phyloP scores from a whole-genome alignment of 2,888 invertebrate genomes.

The Gortyna flavago region DNA sequence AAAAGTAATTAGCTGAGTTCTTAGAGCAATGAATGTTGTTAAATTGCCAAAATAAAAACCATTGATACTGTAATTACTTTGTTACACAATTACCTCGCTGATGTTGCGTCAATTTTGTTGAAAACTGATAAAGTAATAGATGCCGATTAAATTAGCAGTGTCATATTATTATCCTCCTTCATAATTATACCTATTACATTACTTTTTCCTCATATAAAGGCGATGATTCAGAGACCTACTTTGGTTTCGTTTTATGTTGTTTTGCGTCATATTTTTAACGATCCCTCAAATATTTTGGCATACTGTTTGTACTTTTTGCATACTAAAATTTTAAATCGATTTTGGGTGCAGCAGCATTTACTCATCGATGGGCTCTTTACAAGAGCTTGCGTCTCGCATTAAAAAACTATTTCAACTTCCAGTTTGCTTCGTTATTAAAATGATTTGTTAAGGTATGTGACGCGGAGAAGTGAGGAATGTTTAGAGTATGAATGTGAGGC shows the following conservation, averaged over 20 bases:
- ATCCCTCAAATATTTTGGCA: conserved; percentile 16
- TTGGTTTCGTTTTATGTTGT: neutral
- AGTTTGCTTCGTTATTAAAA: neutral
- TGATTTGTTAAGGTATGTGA: neutral
- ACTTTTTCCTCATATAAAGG: conserved; percentile 40
- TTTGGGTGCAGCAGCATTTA: conserved; percentile 12
- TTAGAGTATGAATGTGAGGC: neutral
- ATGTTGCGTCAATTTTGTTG: neutral
- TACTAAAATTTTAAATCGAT: conserved; percentile 19
- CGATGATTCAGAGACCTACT: conserved; percentile 25
- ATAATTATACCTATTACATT: conserved; percentile 15
- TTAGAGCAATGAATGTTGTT: no score
- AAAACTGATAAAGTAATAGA: conserved; percentile 32
- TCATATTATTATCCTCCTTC: neutral
- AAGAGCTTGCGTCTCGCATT: neutral
- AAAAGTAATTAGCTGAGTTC: no score
- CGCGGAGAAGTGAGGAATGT: neutral
- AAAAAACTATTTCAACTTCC: neutral
- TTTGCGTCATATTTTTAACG: conserved; percentile 37
- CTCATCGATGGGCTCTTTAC: neutral
- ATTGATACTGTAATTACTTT: no score
- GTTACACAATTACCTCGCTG: neutral
- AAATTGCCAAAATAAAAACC: no score
- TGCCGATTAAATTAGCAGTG: neutral
- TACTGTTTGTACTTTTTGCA: conserved; percentile 10